Percentiles rank a stretch among this genome's conserved stretches.
phyloP scores from a whole-genome alignment of 2,888 invertebrate species.

The Drosophila mercatorum region DNA sequence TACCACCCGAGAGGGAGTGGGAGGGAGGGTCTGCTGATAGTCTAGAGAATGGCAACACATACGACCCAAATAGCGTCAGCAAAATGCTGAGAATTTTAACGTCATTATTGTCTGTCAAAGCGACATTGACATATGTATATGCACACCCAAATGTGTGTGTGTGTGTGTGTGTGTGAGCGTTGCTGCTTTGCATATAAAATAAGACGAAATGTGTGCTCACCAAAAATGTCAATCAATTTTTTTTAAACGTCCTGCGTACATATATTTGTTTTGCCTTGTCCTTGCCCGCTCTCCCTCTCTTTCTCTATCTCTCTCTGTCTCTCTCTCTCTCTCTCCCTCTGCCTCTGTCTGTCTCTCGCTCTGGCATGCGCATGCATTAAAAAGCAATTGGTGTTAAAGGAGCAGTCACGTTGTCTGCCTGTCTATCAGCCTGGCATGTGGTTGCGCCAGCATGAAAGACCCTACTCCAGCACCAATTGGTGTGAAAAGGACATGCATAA shows the following conservation, averaged over 20 bases:
- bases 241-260: constrained; percentile 62
- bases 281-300: constrained; percentile 1
- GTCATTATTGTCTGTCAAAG: constrained; percentile 82
- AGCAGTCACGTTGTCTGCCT: constrained; percentile 77
- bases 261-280: constrained; percentile 47
- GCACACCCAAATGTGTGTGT: constrained; percentile 11
- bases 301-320: no score
- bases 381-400: constrained; percentile 80
- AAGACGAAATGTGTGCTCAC: constrained; percentile 75
- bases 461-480: constrained; percentile 37
- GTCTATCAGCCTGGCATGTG: constrained; percentile 70
- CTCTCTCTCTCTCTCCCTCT: neutral
- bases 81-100: constrained; percentile 79
- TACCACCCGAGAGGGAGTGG: no score
- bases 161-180: constrained; percentile 27
- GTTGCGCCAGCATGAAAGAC: constrained; percentile 16
- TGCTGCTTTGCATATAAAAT: constrained; percentile 75
- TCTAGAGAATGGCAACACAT: constrained; percentile 21
- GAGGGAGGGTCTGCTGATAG: no score
- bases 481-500: constrained; percentile 40
- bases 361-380: constrained; percentile 77
- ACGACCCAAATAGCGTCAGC: constrained; percentile 51
- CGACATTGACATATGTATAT: constrained; percentile 76
- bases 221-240: constrained; percentile 80
- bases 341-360: neutral